These are phyloP conservation scores for Linnaemya tessellans DNA, from an alignment of 2,888 invertebrate species.

Conservation along the genomic window DNA sequence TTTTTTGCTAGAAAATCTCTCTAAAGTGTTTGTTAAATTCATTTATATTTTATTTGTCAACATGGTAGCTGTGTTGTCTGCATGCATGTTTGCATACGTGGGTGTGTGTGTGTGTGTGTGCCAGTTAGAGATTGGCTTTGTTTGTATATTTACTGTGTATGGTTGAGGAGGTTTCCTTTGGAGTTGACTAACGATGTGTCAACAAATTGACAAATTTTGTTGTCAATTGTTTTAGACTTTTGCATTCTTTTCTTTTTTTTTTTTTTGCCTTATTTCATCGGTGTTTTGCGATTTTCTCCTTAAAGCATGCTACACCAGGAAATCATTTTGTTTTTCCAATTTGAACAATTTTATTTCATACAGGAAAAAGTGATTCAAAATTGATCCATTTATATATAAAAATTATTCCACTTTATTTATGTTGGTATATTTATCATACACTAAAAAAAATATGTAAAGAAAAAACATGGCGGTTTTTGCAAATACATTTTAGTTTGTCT, in stretches of 20 bases:
- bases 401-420: no score
- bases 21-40: slow-evolving; percentile 55
- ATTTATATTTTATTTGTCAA: slow-evolving; percentile 58
- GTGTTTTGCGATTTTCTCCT: not conserved
- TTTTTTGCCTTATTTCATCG: no score
- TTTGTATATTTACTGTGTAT: not conserved
- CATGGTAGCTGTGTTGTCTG: not conserved
- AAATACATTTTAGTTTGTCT: no score
- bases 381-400: no score
- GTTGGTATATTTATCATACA: no score
- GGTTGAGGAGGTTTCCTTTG: slow-evolving; percentile 13
- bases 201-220: slow-evolving; percentile 57
- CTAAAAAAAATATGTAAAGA: no score
- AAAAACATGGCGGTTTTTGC: no score
- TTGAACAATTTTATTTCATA: not conserved
- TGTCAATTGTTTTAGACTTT: slow-evolving; percentile 51
- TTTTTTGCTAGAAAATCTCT: slow-evolving; percentile 18
- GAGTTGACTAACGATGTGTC: slow-evolving; percentile 54
- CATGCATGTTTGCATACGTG: not conserved
- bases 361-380: not conserved
- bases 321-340: not conserved
- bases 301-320: not conserved
- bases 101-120: not conserved
- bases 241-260: not conserved
- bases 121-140: not conserved